phyloP scores from a whole-genome alignment of 1,140 invertebrate species.

The Bombus pyrosoma region DNA sequence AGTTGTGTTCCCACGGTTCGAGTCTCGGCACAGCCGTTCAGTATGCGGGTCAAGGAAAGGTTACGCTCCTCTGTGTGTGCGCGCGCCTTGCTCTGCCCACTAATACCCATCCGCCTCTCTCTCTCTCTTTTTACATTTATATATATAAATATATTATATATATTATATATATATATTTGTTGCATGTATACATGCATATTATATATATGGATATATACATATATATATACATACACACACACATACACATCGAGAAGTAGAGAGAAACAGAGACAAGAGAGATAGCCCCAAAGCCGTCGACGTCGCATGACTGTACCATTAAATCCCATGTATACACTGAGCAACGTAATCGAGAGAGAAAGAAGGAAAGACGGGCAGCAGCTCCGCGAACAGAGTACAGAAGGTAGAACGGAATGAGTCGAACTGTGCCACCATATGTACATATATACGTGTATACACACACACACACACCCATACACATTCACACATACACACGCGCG shows the following conservation, averaged over 20 bases:
- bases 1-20: slow-evolving; percentile 83
- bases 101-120: slow-evolving; percentile 66
- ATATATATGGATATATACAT: neutral
- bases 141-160: too few relatives aligned
- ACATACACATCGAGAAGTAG: slow-evolving; percentile 5
- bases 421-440: slow-evolving; percentile 43
- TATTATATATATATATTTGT: neutral
- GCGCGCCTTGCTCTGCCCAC: slow-evolving; percentile 73
- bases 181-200: neutral
- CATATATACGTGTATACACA: slow-evolving; percentile 16
- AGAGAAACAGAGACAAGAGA: slow-evolving; percentile 26
- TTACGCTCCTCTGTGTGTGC: slow-evolving; percentile 77
- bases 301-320: slow-evolving; percentile 77
- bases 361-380: neutral
- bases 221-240: neutral
- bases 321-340: slow-evolving; percentile 68
- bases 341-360: slow-evolving; percentile 46
- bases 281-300: slow-evolving; percentile 57
- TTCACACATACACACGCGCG: fast-evolving
- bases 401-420: slow-evolving; percentile 24
- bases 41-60: slow-evolving; percentile 83
- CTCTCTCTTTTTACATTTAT: neutral
- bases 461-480: neutral
- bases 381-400: neutral
- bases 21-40: slow-evolving; percentile 82